These are phyloP conservation scores for Drosophila malerkotliana DNA, from an alignment of 1,140 invertebrate genomes.

Conservation along the genomic window DNA sequence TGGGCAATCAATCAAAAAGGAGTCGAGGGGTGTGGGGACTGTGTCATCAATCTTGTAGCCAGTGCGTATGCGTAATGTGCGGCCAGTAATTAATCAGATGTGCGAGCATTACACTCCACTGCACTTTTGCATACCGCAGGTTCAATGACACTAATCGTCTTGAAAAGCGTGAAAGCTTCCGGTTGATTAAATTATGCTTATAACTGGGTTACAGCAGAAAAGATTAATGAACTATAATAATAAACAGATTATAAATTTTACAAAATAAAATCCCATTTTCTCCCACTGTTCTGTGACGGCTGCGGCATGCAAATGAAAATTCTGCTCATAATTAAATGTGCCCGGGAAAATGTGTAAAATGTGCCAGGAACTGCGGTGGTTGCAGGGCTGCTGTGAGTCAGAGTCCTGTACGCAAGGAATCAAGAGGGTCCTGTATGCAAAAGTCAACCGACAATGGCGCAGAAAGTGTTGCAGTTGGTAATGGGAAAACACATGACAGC, in stretches of 20 bases:
- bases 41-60: conserved; percentile 51
- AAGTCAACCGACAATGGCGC: conserved; percentile 41
- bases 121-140: not conserved
- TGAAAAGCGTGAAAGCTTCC: conserved; percentile 41
- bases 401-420: conserved; percentile 16
- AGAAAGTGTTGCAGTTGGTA: conserved; percentile 60
- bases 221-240: not conserved
- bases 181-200: conserved; percentile 43
- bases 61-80: conserved; percentile 51
- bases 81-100: conserved; percentile 49
- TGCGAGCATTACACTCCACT: conserved; percentile 20
- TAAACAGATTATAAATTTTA: not conserved
- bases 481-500: conserved; percentile 61
- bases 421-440: conserved; percentile 23
- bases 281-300: conserved; percentile 22
- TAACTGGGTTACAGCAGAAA: not conserved
- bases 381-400: conserved; percentile 7
- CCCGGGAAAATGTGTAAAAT: conserved; percentile 56
- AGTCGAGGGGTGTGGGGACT: not conserved
- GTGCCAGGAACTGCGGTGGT: conserved; percentile 37
- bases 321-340: conserved; percentile 64
- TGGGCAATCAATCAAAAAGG: conserved; percentile 51
- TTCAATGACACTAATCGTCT: conserved; percentile 59
- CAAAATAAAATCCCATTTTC: conserved; percentile 6
- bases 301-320: conserved; percentile 48